Percentiles rank a stretch among this genome's conserved stretches.
phyloP scores from a whole-genome alignment of 2,797 vertebrate genomes.

The Myripristis jacobus region DNA sequence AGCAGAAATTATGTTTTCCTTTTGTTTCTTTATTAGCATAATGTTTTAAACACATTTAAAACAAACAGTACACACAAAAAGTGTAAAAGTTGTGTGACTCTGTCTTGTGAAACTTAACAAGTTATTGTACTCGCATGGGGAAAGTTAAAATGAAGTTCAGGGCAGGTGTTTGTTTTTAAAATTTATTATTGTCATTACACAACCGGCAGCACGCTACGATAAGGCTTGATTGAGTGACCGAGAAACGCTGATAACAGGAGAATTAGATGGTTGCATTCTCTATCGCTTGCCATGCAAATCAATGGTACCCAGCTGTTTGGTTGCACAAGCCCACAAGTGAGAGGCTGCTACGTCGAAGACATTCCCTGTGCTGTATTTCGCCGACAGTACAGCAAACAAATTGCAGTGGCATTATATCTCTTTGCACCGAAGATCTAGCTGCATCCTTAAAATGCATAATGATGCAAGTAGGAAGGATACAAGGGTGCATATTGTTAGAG shows the following conservation, averaged over 20 bases:
- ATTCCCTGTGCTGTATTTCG: conserved; percentile 46
- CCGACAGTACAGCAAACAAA: conserved; percentile 27
- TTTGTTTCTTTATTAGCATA: neutral
- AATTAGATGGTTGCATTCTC: conserved; percentile 73
- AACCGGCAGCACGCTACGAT: conserved; percentile 67
- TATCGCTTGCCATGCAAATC: conserved; percentile 80
- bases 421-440: conserved; percentile 63
- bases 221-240: conserved; percentile 76
- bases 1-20: neutral
- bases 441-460: conserved; percentile 37
- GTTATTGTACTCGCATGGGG: conserved; percentile 29
- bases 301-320: conserved; percentile 73
- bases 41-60: neutral
- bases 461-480: conserved; percentile 34
- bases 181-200: conserved; percentile 79
- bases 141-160: conserved; percentile 66
- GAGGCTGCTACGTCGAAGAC: conserved; percentile 48
- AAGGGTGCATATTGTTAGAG: conserved; percentile 21
- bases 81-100: neutral
- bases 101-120: conserved; percentile 22
- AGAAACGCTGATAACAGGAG: conserved; percentile 77
- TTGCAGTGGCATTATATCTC: neutral
- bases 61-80: neutral
- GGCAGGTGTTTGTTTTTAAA: conserved; percentile 64
- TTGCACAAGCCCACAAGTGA: conserved; percentile 56